Base-by-base conservation (phyloP, 2,113 vertebrate genomes). In the Porphyrio hochstetteri region DNA sequence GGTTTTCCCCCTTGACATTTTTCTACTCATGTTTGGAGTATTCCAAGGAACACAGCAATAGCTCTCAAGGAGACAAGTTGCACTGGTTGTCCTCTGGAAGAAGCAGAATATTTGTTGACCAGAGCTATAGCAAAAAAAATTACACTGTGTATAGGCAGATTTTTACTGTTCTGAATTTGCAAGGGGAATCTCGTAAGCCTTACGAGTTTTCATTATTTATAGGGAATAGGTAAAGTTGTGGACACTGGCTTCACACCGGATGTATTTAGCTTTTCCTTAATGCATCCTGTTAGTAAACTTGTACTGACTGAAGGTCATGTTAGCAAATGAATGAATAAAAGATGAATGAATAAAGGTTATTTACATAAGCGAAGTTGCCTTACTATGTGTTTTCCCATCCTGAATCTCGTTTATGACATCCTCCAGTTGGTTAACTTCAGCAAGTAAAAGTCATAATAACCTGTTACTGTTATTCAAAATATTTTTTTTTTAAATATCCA, bases 1-100 rank as follows among this genome's bases (percentile, higher is more conserved):
- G 40, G 55, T 89, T 94, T 92, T 71, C 82, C 81, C 69, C 86
- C 71, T 89, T 96, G 96, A 97, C 83, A 93, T 95, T 96, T 96
- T 97, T 93, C 91, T 94, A 33, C 61, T 69, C 42, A 5, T 65
- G n/a, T 95, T 94, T 57, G 87, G 60, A 80, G 71, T 94, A 77
- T 97, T 96, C 91, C 77, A 95, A 90, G 88, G 83, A 95, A 48
- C 13, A 38, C 70, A 95, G 86, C 78, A 91, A 77, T 77, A 91
- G 88, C 60, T 89, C 63, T 70, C 44, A 61, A 48, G 71, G 56
- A 95, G 89, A 94, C 48, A 63, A 50, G 63, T 38, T 94, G 56
- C 48, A 40, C 35, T 84, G 68, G 52, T 93, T 69, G 64, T 96
- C 52, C 70, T 59, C 89, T 94, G 53, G 81, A 91, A 95, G 82